Conservation (phyloP, 2,113 vertebrate species). For the Aldabrachelys gigantea region DNA sequence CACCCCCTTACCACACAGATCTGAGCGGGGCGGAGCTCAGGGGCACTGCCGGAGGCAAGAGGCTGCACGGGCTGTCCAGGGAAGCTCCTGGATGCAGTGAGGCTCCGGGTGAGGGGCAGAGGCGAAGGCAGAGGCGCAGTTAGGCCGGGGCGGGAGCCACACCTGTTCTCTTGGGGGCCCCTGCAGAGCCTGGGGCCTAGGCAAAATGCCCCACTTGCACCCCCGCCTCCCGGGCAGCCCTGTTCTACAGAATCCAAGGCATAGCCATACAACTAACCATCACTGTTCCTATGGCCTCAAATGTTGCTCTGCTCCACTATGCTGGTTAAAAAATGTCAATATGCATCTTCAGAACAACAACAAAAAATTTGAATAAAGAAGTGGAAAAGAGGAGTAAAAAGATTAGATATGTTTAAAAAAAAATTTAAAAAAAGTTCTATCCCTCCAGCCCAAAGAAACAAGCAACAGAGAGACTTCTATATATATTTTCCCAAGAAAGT, state of each 20-base stretch:
- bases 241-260: neutral
- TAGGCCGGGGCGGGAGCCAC: too few relatives aligned
- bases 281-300: neutral
- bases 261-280: conserved; percentile 9
- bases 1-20: too few relatives aligned
- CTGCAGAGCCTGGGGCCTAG: too few relatives aligned
- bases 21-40: too few relatives aligned
- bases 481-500: neutral
- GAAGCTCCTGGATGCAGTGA: too few relatives aligned
- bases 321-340: conserved; percentile 35
- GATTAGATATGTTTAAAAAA: neutral
- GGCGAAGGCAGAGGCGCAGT: too few relatives aligned
- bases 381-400: neutral
- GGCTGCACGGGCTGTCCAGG: too few relatives aligned
- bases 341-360: neutral
- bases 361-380: neutral
- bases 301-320: neutral
- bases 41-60: too few relatives aligned
- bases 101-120: too few relatives aligned
- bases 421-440: neutral
- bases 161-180: too few relatives aligned
- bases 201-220: too few relatives aligned
- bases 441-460: neutral
- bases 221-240: too few relatives aligned
- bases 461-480: neutral